Percentiles rank a stretch among this genome's conserved stretches.
phyloP scores from a whole-genome alignment of 2,888 invertebrate genomes.

The Eupithecia insigniata region DNA sequence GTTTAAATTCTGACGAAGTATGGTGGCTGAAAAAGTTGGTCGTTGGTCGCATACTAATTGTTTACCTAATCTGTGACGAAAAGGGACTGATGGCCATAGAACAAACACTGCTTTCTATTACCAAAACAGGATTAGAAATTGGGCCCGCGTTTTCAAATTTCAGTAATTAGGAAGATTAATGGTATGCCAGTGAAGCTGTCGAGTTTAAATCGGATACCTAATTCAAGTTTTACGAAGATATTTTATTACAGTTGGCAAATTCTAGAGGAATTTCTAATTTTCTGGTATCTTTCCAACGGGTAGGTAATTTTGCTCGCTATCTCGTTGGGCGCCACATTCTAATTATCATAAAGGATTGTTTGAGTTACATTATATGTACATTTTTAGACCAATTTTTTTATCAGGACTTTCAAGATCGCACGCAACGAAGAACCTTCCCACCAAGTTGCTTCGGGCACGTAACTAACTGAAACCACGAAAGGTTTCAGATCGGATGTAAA shows the following conservation, averaged over 20 bases:
- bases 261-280: not conserved
- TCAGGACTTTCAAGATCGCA: too few relatives aligned
- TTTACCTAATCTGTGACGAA: not conserved
- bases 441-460: too few relatives aligned
- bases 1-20: too few relatives aligned
- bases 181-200: constrained; percentile 45
- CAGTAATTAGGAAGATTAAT: constrained; percentile 63
- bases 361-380: too few relatives aligned
- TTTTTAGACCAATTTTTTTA: too few relatives aligned
- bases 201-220: constrained; percentile 35
- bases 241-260: constrained; percentile 12
- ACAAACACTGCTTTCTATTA: not conserved
- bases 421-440: too few relatives aligned
- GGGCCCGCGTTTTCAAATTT: constrained; percentile 53
- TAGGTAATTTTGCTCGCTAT: not conserved
- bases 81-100: not conserved
- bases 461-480: too few relatives aligned
- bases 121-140: not conserved
- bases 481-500: too few relatives aligned
- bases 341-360: not conserved
- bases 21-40: too few relatives aligned
- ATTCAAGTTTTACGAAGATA: constrained; percentile 29
- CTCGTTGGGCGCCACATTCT: not conserved
- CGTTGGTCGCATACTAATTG: not conserved
- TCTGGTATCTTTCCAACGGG: not conserved